Evolutionary conservation across 2,888 invertebrate genomes (phyloP), one percentile per base, ranked within the genome.

Genomic region (Agrotis segetum): DNA sequence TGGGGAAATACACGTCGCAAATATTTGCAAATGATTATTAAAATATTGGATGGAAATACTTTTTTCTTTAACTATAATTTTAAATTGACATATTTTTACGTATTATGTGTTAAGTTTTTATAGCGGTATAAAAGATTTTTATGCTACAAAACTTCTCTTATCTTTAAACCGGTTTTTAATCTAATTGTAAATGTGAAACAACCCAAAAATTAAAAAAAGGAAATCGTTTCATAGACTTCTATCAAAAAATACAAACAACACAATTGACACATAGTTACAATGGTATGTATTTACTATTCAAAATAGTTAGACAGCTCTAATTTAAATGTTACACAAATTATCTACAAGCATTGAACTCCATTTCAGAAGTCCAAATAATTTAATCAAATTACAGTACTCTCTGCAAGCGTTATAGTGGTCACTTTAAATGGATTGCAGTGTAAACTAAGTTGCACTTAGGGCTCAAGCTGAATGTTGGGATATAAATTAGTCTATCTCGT

Each of bases 401-500:
- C 71, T 73, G 52, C 56, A 53, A 76, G 67, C 77, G 64, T 77
- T 67, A 68, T 65, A 73, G 74, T 72, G 84, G 86, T 85, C 84
- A 85, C 85, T 89, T 85, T 83, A 86, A 88, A 88, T 88, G 84
- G 85, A 88, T 87, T 85, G 82, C 81, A 84, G 71, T 77, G 81
- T 78, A 79, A 84, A 86, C 85, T 83, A 72, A 84, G 79, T 83
- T 83, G 77, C 83, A 82, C 80, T 82, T 78, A 77, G 64, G 58
- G 53, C 65, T 60, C 49, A 66, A 77, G 66, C 67, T 72, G 50
- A 74, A 81, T 50, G 61, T 66, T 63, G 67, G 77, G 73, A 73
- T 67, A 75, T 82, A 75, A 83, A 77, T 78, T 83, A 79, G 74
- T 71, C 62, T 67, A 76, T 67, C 77, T 75, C 55, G 60, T 61